phyloP scores from a whole-genome alignment of 1,140 invertebrate species.

The Chionoecetes opilio region DNA sequence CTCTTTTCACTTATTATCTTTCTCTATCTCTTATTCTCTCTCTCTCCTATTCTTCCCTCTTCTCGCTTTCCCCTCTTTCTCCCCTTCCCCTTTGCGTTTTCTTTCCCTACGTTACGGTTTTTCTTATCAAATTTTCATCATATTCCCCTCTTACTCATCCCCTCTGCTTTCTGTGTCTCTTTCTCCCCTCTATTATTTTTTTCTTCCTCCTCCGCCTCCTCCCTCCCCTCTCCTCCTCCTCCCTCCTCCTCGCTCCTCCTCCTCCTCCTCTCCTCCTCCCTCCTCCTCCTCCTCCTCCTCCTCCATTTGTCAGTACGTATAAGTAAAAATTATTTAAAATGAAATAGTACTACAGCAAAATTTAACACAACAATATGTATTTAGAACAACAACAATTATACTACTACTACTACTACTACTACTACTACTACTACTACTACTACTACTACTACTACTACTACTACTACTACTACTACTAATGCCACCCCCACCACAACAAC shows the following conservation, averaged over 20 bases:
- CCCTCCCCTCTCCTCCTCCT: background rate
- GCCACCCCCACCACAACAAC: background rate
- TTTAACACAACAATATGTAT: no score
- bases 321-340: background rate
- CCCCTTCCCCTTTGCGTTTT: background rate
- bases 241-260: background rate
- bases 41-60: background rate
- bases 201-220: background rate
- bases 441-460: slow-evolving; percentile 12
- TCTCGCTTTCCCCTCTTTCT: background rate
- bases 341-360: background rate
- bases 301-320: background rate
- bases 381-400: background rate
- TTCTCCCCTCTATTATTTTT: background rate
- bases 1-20: background rate
- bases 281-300: background rate
- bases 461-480: background rate
- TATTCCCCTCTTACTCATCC: background rate
- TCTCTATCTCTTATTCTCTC: background rate
- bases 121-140: background rate
- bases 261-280: background rate
- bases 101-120: background rate
- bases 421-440: slow-evolving; percentile 11
- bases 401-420: background rate
- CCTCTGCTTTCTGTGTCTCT: background rate